Evolutionary conservation across 2,888 invertebrate genomes (phyloP).

Genomic region (Parasteatoda lunata): DNA sequence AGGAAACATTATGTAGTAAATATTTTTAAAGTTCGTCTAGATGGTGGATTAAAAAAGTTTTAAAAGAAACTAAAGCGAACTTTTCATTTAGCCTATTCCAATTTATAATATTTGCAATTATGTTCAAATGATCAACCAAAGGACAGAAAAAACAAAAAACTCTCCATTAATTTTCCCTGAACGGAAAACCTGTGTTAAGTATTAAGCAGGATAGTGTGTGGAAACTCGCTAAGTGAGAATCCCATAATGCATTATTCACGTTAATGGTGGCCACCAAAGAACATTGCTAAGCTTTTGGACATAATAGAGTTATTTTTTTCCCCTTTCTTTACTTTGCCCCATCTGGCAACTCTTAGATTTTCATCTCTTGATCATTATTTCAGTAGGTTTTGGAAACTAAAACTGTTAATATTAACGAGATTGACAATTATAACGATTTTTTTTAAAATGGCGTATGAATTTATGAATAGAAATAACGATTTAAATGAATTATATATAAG

Average conservation of each 20-base stretch:
- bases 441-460: neutral
- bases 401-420: constrained; percentile 21
- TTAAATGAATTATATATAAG: no score
- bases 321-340: neutral
- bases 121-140: neutral
- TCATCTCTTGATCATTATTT: constrained; percentile 14
- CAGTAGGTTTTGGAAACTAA: neutral
- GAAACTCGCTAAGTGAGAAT: constrained; percentile 35
- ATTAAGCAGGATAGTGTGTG: neutral
- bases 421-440: neutral
- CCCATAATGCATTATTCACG: constrained; percentile 57
- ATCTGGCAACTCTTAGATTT: constrained; percentile 7
- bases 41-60: no score
- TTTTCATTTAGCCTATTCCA: neutral
- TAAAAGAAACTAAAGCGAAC: no score
- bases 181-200: neutral
- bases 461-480: neutral
- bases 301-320: constrained; percentile 51
- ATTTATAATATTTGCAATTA: neutral
- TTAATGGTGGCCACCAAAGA: constrained; percentile 47
- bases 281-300: constrained; percentile 21
- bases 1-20: no score
- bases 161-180: constrained; percentile 5
- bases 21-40: no score
- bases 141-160: neutral